Evolutionary conservation across 1,140 invertebrate species (phyloP), one percentile per base, ranked within the genome.

Genomic region (Augochlora pura): DNA sequence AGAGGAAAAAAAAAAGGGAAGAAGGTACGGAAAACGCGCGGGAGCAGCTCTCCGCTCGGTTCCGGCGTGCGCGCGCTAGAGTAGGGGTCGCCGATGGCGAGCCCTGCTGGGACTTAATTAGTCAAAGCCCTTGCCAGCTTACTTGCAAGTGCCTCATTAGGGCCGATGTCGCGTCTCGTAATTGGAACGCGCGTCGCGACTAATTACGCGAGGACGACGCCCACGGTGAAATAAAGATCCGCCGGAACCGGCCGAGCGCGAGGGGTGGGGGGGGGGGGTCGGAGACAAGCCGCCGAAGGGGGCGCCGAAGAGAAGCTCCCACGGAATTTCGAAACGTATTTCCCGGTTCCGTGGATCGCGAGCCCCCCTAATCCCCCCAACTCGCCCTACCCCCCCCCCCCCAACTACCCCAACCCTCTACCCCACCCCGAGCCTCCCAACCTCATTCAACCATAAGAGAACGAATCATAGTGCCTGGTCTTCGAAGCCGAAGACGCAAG

Each of bases 131-230:
- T 82, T 76, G 85, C 78, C 76, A 80, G 84, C 87, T 86, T 88
- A 81, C 85, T 88, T 84, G 84, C 82, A 81, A 89, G 84, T 89
- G 85, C 78, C 88, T 90, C 88, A 88, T 90, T 90, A 90, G 87
- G 86, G 86, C 77, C 83, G 85, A 87, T 86, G 83, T 88, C 85
- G 85, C 80, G 83, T 83, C 69, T 67, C 79, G 84, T 88, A 88
- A 88, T 88, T 88, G 85, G 83, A 85, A 85, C 80, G 77, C 67
- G 84, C 82, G 80, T 86, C 77, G 80, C 85, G 85, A 84, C 86
- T 88, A 88, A 89, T 89, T 90, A 90, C 82, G 78, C 81, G 79
- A 72, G 67, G 76, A 71, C 54, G 67, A 76, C 59, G 65, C 65
- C 27, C 52, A 64, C 46, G 62, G 76, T 42, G 76, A 82, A 78